Evolutionary conservation across 2,888 invertebrate genomes (phyloP), one percentile per base, ranked within the genome.

Genomic region (Troglohyphantes excavatus): DNA sequence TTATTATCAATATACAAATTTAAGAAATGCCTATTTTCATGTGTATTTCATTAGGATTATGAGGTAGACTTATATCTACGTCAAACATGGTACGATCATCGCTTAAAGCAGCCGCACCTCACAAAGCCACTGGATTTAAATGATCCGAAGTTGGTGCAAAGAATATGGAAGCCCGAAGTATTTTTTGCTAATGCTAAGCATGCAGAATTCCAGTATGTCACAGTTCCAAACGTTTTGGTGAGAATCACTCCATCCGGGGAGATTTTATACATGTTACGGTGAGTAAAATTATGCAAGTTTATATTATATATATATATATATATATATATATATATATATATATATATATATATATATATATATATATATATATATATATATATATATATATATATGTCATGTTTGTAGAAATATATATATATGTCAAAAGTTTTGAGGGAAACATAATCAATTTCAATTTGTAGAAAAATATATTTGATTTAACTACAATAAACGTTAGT

Each of bases 221-320:
- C 94, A 0, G 94, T 94, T 1, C 94, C 94, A 19, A 94, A 94
- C 91, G 94, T 94, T 17, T 92, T 94, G n/a, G 94, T 94, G 19
- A 92, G 94, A 59, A 94, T 94, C 83, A 93, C 94, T 91, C 94
- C 94, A 1, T 93, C 93, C 67, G 94, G 94, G 3, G 93, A 94
- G 90, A 94, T 94, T 68, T 93, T 94, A 26, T 94, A 94, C 92
- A 94, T 94, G 94, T 93, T 94, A 91, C 93, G 94, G 94, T 94
- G 92, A 92, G 91, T 59, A 13, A 26, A 39, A 7, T n/a, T n/a
- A n/a, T n/a, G n/a, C n/a, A n/a, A n/a, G n/a, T n/a, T n/a, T n/a
- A n/a, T n/a, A n/a, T n/a, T n/a, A n/a, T n/a, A n/a, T n/a, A n/a
- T n/a, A n/a, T n/a, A n/a, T n/a, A n/a, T n/a, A n/a, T n/a, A n/a